Conservation (phyloP, 2,797 vertebrate species). For the Sphenodon punctatus region DNA sequence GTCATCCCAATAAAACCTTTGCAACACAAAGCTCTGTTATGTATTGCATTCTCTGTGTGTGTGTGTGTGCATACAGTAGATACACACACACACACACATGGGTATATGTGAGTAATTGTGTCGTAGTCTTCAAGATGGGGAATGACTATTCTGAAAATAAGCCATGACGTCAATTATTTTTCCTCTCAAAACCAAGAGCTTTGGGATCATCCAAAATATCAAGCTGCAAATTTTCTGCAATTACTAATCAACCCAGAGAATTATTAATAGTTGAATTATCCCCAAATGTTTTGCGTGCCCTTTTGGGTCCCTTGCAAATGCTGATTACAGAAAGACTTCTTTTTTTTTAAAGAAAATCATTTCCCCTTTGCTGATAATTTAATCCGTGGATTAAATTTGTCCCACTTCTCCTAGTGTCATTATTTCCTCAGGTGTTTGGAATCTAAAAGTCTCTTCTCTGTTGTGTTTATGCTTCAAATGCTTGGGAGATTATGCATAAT, state of each 20-base stretch:
- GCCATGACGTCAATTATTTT: not conserved
- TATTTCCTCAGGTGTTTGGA: conserved; percentile 38
- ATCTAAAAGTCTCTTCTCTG: conserved; percentile 24
- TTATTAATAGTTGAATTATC: not conserved
- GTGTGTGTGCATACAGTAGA: not conserved
- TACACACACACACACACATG: not conserved
- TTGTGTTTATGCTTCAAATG: conserved; percentile 33
- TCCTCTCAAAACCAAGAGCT: not conserved
- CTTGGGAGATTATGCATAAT: conserved; percentile 57
- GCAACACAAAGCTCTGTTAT: fast-evolving
- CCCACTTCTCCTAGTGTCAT: conserved; percentile 39
- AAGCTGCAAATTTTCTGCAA: not conserved
- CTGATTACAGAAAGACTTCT: not conserved
- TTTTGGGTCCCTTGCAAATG: not conserved
- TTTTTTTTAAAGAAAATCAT: not conserved
- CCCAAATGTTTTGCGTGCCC: not conserved
- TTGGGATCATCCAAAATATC: not conserved
- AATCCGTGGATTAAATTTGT: conserved; percentile 56
- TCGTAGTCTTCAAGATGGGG: no score
- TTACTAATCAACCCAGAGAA: not conserved
- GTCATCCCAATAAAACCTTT: not conserved
- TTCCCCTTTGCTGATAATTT: not conserved
- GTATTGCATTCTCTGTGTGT: not conserved
- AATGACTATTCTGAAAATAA: not conserved
- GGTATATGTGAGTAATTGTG: fast-evolving